Conservation (phyloP, 2,888 invertebrate genomes). For the Apocheima hispidaria region DNA sequence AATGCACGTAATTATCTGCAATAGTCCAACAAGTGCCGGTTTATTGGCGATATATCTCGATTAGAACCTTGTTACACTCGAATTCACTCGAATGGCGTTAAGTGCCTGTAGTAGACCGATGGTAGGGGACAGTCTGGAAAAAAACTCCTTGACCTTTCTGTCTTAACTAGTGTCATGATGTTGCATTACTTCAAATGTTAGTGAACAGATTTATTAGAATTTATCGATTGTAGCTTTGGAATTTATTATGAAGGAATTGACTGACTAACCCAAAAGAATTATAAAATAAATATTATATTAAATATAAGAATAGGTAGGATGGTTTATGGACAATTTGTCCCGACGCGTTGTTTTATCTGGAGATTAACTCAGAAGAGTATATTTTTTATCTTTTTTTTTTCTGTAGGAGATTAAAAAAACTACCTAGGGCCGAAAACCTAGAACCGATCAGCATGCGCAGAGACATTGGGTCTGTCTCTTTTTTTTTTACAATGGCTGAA, state of each 20-base stretch:
- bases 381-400: too few species aligned
- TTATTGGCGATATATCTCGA: slow-evolving; percentile 77
- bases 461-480: too few species aligned
- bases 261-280: too few species aligned
- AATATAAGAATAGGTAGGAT: too few species aligned
- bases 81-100: slow-evolving; percentile 71
- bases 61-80: slow-evolving; percentile 60
- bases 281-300: too few species aligned
- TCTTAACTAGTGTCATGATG: slow-evolving; percentile 78
- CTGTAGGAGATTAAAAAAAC: too few species aligned
- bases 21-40: slow-evolving; percentile 67
- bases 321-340: too few species aligned
- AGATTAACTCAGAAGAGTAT: too few species aligned
- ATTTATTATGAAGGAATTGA: background rate
- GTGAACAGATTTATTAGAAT: slow-evolving; percentile 20
- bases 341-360: too few species aligned
- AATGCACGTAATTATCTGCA: slow-evolving; percentile 80
- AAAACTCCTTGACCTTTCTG: slow-evolving; percentile 66
- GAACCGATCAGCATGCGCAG: too few species aligned
- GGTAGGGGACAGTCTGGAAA: slow-evolving; percentile 56
- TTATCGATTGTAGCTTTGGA: slow-evolving; percentile 16
- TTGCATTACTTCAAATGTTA: slow-evolving; percentile 42
- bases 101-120: slow-evolving; percentile 60
- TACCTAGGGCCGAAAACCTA: too few species aligned
- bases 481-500: too few species aligned